Base-by-base conservation (phyloP, 2,888 invertebrate species). In the Papilio protenor region DNA sequence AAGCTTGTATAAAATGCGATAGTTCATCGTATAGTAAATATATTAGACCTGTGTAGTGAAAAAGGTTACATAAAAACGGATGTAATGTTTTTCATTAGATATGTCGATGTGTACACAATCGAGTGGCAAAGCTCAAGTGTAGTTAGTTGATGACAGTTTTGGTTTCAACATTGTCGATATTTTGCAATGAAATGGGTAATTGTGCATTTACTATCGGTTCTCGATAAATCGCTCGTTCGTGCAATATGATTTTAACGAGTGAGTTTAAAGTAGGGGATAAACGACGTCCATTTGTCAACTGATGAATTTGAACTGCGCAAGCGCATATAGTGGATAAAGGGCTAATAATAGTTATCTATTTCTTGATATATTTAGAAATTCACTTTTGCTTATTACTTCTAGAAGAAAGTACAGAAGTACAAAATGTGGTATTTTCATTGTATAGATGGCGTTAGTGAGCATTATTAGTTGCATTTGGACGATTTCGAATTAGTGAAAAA, bases 1-100 rank as follows among this genome's bases (percentile, higher is more conserved):
- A 81, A 83, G 84, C 79, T 84, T 83, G 80, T 82, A 80, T 80
- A 66, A 71, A 73, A 33, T 5, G 49, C 57, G 73, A 64, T 52
- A 57, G 45, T 18, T 72, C 11, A 59, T 23, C 73, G 47, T 12
- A 47, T 78, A 73, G 40, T 61, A n/a, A 47, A 59, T 69, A 66
- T 71, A 52, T 55, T 74, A 59, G n/a, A 55, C 18, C 59, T 23
- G 4, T 59, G 12, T 23, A 14, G 59, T 11, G 59, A 59, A 59
- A 59, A 59, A 2, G 4, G 59, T 59, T 12, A 59, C 14, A 59
- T 57, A 18, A 55, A 10, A 8, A 40, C 0, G 5, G 33, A 21
- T 59, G 23, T 59, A 23, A 59, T 23, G 12, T 11, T 59, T 59
- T 59, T 59, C 23, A 23, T 59, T 11, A 5, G 11, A 23, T 59